phyloP scores from a whole-genome alignment of 2,797 vertebrate genomes.

The Streptopelia turtur region DNA sequence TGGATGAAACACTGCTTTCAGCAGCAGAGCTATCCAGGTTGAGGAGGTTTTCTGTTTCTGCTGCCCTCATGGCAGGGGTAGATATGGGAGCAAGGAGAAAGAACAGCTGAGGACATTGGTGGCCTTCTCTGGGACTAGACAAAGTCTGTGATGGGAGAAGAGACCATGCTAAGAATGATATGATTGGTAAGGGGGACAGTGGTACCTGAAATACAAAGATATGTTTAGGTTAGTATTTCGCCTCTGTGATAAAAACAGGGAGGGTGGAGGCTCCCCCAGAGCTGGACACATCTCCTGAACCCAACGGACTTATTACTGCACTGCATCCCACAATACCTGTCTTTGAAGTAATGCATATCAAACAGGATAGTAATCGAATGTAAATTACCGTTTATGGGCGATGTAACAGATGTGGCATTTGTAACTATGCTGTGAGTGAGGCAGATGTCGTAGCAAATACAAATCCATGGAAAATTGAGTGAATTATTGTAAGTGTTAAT shows the following conservation, averaged over 20 bases:
- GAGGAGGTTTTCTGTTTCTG: background rate
- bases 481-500: constrained; percentile 26
- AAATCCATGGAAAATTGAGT: constrained; percentile 12
- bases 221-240: background rate
- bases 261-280: background rate
- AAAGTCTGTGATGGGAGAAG: background rate
- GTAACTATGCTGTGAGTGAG: background rate
- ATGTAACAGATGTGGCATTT: background rate
- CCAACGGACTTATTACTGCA: background rate
- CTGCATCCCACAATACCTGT: background rate
- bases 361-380: background rate
- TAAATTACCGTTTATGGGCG: background rate
- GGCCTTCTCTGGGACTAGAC: background rate
- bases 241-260: background rate
- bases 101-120: background rate
- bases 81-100: background rate
- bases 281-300: background rate
- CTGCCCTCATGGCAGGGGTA: background rate
- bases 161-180: background rate
- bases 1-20: background rate
- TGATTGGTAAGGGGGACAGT: background rate
- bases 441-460: background rate
- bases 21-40: background rate
- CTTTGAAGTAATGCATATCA: background rate
- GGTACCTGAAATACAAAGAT: background rate